A percentile compares a stretch with the other conserved stretches of the same genome.
Conservation (phyloP, 1,140 invertebrate genomes). For the Drosophila ficusphila region DNA sequence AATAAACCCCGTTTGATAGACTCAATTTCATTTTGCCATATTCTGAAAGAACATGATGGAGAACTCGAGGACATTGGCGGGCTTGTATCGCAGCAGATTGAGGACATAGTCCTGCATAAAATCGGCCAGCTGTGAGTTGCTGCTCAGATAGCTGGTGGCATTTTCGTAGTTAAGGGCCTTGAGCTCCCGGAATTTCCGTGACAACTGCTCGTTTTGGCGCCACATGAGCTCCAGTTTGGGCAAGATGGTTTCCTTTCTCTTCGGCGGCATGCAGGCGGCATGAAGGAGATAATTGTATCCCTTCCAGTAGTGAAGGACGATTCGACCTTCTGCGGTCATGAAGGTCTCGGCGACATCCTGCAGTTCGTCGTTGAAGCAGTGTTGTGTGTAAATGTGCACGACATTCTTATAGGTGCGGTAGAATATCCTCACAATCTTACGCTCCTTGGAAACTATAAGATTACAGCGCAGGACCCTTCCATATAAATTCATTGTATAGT, state of each 20-base stretch:
- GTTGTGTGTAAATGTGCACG: constrained; percentile 61
- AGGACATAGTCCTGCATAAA: constrained; percentile 71
- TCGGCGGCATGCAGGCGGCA: constrained; percentile 49
- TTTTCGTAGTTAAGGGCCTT: constrained; percentile 72
- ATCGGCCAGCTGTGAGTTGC: constrained; percentile 61
- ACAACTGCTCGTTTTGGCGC: constrained; percentile 53
- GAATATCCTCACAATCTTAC: constrained; percentile 71
- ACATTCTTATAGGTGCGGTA: constrained; percentile 68
- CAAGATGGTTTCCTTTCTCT: constrained; percentile 37
- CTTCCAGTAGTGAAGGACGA: constrained; percentile 69
- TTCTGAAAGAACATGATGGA: constrained; percentile 78
- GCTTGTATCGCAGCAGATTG: constrained; percentile 73
- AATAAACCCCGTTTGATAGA: not conserved
- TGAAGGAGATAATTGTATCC: constrained; percentile 73
- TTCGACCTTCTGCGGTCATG: constrained; percentile 60
- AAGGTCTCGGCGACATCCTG: constrained; percentile 76
- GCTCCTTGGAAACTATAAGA: constrained; percentile 65
- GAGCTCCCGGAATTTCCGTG: constrained; percentile 37
- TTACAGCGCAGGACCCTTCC: constrained; percentile 67
- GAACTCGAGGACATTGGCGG: constrained; percentile 71
- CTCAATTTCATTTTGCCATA: constrained; percentile 16
- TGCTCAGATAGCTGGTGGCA: constrained; percentile 48
- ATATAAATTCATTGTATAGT: constrained; percentile 75
- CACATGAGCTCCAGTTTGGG: constrained; percentile 74
- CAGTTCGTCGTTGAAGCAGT: constrained; percentile 74